Evolutionary conservation across 2,888 invertebrate species (phyloP), one percentile per base, ranked within the genome.

Genomic region (Embidobia sp.): DNA sequence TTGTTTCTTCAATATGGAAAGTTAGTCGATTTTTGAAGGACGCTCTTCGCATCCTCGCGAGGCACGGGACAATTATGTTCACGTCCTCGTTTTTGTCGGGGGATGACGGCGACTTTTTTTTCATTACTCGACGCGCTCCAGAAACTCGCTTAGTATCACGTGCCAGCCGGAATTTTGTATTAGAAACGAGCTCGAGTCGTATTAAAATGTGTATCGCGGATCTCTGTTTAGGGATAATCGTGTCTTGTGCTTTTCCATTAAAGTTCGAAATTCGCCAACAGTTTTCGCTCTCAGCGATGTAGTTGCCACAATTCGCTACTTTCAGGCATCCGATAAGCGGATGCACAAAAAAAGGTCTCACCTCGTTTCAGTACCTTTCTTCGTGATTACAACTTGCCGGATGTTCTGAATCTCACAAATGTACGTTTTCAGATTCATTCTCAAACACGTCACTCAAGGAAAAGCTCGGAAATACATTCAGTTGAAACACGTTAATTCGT

Each of bases 121-220:
- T 67, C 69, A 70, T 61, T 57, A 70, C 70, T 70, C 70, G 70
- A 35, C 44, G 40, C 42, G 70, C 61, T 70, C 70, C 15, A 70
- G 49, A 61, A 70, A 49, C 42, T 70, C 51, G 35, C 70, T 49
- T 49, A 57, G 57, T 59, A 40, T 59, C 42, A 15, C 27, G 49
- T 49, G 33, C 69, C 57, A 69, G 42, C 57, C 31, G 27, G 59
- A 59, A 67, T 67, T 55, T 55, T 29, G 57, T 35, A 59, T 69
- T 42, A 59, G 37, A 57, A 55, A 55, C 37, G 15, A 57, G 29
- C 49, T 33, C 13, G 49, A 26, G 57, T 49, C 48, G 44, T 59
- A 46, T 66, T 51, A 66, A 53, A 66, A 66, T 66, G 40, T 66
- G 49, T 44, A 55, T 49, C 44, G 51, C 61, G 16, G 27, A 8